Evolutionary conservation across 2,888 invertebrate genomes (phyloP), one percentile per base, ranked within the genome.

Genomic region (Lasioglossum morio): DNA sequence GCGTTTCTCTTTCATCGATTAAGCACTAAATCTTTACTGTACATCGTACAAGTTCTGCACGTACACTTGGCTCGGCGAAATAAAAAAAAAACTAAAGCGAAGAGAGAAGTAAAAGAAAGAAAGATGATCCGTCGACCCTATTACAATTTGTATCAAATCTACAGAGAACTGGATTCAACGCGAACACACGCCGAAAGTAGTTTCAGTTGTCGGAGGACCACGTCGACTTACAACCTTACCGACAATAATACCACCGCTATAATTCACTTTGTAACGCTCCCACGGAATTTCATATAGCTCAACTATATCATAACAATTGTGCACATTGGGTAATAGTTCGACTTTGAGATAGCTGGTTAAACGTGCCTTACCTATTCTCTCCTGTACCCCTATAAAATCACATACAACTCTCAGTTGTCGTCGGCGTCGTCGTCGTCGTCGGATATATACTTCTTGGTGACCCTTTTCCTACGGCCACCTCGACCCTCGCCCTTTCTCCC

Each of bases 401-500:
- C 79, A 77, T 82, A 72, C 46, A 72, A 81, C 85, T 70, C 66
- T 90, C 63, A 90, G 94, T 96, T 96, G 81, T 96, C 96, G 85
- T 96, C 96, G 77, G 96, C 97, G 85, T 97, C 97, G 69, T 97
- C 97, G 66, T 97, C 97, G 77, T 97, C 97, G 57, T 96, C 96
- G 5, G 97, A 97, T 88, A 97, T 96, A 93, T 96, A 97, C 93
- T 97, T 97, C 88, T 96, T 96, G 72, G 95, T 94, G 79, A 96
- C 96, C 89, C 96, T 96, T 89, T 96, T 96, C 90, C 96, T 96
- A 72, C 96, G 95, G 0, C 96, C 96, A 79, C 95, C 95, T 90
- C 96, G 96, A 37, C 93, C 92, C 79, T 95, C 95, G 16, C 94
- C 91, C 81, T 95, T 95, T 77, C 95, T 95, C 48, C 96, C 95